Evolutionary conservation across 2,797 vertebrate genomes (phyloP), one percentile per base, ranked within the genome.

Genomic region (Bradypus variegatus): DNA sequence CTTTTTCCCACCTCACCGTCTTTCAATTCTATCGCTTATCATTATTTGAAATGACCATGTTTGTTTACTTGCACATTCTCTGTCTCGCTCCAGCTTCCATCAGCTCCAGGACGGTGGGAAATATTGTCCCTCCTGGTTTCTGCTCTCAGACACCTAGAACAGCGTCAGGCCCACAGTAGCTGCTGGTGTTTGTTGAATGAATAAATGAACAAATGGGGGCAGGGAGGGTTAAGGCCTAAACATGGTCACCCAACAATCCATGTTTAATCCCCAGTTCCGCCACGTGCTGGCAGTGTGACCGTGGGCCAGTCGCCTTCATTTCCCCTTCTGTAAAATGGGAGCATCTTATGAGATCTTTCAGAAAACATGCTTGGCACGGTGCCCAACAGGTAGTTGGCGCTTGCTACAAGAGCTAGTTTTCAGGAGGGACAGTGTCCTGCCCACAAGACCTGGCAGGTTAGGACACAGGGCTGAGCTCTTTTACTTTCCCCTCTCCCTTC

Each of bases 201-300:
- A 38, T 83, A 76, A 84, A 45, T 6, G 58, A 79, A 48, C 29
- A 2, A 18, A 19, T 29, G 62, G 27, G 31, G 29, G 10, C 27
- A 64, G 85, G 88, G 27, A 92, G 5, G 55, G 27, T 58, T 31
- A 70, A 67, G 72, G 45, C 27, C 9, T 15, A 50, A 33, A 48
- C 5, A 9, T 2, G 38, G 10, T 21, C 67, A 21, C 2, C 55
- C 27, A 18, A 55, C 29, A 69, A 21, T 25, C 13, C 1, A 0
- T 29, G n/a, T 80, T 65, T 41, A 14, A 38, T 45, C 45, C 76
- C 90, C 36, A 23, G 25, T 2, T 86, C n/a, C 33, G 41, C n/a
- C 18, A 10, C 2, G 9, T 8, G 1, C 62, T 48, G 76, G 69
- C 67, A 70, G 27, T 72, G 53, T 38, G 90, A 82, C 70, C 53